Evolutionary conservation across 2,797 vertebrate genomes (phyloP), one percentile per base, ranked within the genome.

Genomic region (Enoplosus armatus): DNA sequence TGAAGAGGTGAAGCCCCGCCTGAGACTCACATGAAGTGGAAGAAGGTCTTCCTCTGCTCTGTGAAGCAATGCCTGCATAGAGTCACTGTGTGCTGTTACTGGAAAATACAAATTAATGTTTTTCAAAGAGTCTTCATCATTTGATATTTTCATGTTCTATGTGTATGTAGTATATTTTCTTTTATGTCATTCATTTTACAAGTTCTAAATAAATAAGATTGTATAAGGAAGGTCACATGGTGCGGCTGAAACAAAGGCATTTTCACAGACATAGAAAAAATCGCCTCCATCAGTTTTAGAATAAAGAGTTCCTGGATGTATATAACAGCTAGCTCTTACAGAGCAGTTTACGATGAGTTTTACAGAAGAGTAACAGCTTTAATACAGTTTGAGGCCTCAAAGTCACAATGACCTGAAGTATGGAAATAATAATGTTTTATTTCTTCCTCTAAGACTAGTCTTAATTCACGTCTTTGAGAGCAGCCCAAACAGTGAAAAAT

Each of bases 1-100:
- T 50, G 5, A 56, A 54, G 69, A 58, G 12, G 50, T 6, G 47
- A 81, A 84, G 15, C 14, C 39, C 35, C 31, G 47, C 62, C n/a
- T 48, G 24, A 31, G 53, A n/a, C 24, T 51, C 20, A 4, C 16
- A 12, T 11, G 54, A 43, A 73, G 43, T 33, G 48, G 43, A 69
- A 56, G 54, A 18, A 51, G 12, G 20, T 5, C 2, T 53, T 31
- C 14, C 41, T 48, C 33, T 24, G 1, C 26, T 63, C 61, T 55
- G 16, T 54, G 51, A 72, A 64, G 69, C 22, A 14, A 22, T 43
- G 31, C 20, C 27, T 4, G 3, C 9, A 26, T 26, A 22, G 1
- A 65, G 43, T 33, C 22, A 8, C 14, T 72, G 8, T 64, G 27
- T n/a, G 0, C 31, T 24, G 9, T 22, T 9, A 12, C 7, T 53